Percentiles rank a stretch among this genome's conserved stretches.
Conservation (phyloP, 1,140 invertebrate genomes). For the Pissodes strobi region DNA sequence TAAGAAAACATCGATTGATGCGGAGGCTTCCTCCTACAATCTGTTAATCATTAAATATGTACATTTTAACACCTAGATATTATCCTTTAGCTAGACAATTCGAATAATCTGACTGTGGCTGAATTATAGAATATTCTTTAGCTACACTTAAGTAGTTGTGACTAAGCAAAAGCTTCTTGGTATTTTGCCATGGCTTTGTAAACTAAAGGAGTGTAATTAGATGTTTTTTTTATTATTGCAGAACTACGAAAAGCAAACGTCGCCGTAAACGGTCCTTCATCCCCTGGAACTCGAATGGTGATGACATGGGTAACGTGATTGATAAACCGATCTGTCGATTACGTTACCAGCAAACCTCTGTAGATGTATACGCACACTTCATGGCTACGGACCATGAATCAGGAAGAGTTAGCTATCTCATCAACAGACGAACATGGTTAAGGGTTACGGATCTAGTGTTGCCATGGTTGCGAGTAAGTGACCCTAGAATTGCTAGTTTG, state of each 20-base stretch:
- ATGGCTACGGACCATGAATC: conserved; percentile 89
- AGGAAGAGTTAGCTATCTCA: conserved; percentile 85
- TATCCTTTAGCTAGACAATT: no score
- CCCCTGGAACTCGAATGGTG: conserved; percentile 60
- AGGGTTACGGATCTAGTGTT: conserved; percentile 90
- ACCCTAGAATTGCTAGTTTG: conserved; percentile 83
- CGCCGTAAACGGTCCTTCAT: conserved; percentile 63
- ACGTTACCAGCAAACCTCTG: conserved; percentile 86
- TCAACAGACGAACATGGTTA: conserved; percentile 84
- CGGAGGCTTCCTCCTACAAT: no score
- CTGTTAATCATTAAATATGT: no score
- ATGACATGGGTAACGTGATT: conserved; percentile 61
- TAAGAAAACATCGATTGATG: no score
- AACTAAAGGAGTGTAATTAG: no score
- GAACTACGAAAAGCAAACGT: conserved; percentile 16
- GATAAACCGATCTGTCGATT: conserved; percentile 73
- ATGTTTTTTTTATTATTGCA: no score
- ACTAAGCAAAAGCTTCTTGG: no score
- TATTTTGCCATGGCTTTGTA: no score
- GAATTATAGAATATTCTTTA: no score
- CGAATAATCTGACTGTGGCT: no score
- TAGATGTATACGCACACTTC: conserved; percentile 90
- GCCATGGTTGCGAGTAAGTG: conserved; percentile 80
- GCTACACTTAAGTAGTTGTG: no score
- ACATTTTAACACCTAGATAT: no score